phyloP scores from a whole-genome alignment of 35 echinoderm and acorn worm species.

The Acanthaster planci region DNA sequence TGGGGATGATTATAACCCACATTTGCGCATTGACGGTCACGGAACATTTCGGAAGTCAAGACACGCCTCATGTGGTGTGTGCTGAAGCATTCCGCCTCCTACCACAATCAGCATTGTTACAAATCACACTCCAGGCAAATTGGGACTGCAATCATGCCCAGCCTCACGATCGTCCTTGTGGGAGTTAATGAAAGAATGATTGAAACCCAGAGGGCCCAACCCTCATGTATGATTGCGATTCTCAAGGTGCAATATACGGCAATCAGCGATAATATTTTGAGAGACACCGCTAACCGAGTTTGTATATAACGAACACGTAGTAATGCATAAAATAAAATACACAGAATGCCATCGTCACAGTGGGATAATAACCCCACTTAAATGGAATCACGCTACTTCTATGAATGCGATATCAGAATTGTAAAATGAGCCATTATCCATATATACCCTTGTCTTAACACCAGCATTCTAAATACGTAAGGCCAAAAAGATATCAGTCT shows the following conservation, averaged over 20 bases:
- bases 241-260: slow-evolving; percentile 13
- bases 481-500: no score
- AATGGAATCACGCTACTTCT: neutral
- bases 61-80: slow-evolving; percentile 14
- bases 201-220: neutral
- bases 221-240: slow-evolving; percentile 14
- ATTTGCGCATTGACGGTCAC: neutral
- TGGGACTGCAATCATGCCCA: neutral
- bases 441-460: no score
- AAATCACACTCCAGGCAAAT: neutral
- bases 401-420: neutral
- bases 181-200: slow-evolving; percentile 19
- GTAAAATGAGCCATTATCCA: no score
- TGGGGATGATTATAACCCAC: no score
- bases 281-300: no score
- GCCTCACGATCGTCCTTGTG: neutral
- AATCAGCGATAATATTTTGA: neutral
- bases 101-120: neutral
- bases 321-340: neutral
- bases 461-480: no score
- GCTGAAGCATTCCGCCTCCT: neutral
- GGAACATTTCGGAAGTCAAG: neutral
- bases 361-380: neutral
- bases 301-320: no score
- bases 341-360: neutral